Evolutionary conservation across 2,888 invertebrate species (phyloP), one percentile per base, ranked within the genome.

Genomic region (Heteromurus nitidus): DNA sequence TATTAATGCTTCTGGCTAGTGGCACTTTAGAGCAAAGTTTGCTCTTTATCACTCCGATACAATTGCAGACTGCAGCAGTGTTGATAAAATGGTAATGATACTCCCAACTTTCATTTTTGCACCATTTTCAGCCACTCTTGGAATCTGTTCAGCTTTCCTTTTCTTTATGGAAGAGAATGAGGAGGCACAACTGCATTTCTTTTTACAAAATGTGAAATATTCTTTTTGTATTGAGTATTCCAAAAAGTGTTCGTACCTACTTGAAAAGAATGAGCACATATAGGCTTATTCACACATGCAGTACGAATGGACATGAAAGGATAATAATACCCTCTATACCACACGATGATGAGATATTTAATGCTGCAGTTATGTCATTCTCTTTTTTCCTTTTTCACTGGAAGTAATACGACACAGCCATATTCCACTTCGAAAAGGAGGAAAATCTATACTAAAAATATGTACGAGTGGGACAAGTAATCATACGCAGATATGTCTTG

Each of bases 331-430:
- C 47, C 30, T n/a, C n/a, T n/a, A n/a, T n/a, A n/a, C n/a, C n/a
- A n/a, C n/a, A n/a, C 67, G 30, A 67, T 67, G 67, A 67, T 47
- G 67, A 67, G 67, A 67, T 67, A 67, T 67, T 67, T 67, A 67
- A 47, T 67, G 67, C 30, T 28, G 16, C 20, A 18, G 50, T 72
- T 72, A 50, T 44, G 42, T 28, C 31, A 42, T 42, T 60, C 18
- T 42, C 60, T 24, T 60, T 53, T 64, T n/a, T 50, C 50, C 42
- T 22, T 64, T 64, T 64, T 36, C 20, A 20, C 16, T 24, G 20
- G 24, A n/a, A 47, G 36, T n/a, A 13, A 47, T 47, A 13, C 47
- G 11, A 3, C 47, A 47, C 36, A 13, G 36, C 36, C 36, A 36
- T 5, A 5, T 36, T 13, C 36, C 36, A 9, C 36, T 9, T 5